phyloP scores from a whole-genome alignment of 2,113 vertebrate genomes.

The Barnardius zonarius region DNA sequence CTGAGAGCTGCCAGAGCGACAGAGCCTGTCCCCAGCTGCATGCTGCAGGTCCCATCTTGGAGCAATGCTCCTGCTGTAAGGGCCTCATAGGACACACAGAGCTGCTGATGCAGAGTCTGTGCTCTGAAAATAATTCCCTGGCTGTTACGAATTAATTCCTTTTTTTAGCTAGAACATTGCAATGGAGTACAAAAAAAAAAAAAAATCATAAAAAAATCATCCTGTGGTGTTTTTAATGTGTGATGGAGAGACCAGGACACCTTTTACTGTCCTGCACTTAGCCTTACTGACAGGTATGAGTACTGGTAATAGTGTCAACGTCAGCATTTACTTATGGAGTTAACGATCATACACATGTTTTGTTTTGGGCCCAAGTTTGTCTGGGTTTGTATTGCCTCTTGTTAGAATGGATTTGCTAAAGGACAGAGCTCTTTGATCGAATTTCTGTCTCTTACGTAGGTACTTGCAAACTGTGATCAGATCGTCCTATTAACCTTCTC shows the following conservation, averaged over 20 bases:
- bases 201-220: background rate
- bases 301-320: background rate
- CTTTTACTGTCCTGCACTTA: background rate
- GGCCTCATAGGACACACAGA: background rate
- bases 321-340: background rate
- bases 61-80: background rate
- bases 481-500: conserved; percentile 58
- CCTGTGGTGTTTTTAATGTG: background rate
- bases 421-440: background rate
- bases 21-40: background rate
- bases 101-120: background rate
- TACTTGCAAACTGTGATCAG: conserved; percentile 43
- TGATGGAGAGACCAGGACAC: background rate
- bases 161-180: background rate
- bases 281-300: background rate
- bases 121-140: background rate
- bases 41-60: background rate
- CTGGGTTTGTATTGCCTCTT: background rate
- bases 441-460: conserved; percentile 9
- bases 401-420: background rate
- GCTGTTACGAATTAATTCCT: background rate
- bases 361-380: background rate
- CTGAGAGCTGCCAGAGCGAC: background rate
- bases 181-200: background rate
- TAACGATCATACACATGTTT: background rate